These are phyloP conservation scores for Sander vitreus DNA, from an alignment of 2,113 vertebrate genomes.

Conservation along the genomic window DNA sequence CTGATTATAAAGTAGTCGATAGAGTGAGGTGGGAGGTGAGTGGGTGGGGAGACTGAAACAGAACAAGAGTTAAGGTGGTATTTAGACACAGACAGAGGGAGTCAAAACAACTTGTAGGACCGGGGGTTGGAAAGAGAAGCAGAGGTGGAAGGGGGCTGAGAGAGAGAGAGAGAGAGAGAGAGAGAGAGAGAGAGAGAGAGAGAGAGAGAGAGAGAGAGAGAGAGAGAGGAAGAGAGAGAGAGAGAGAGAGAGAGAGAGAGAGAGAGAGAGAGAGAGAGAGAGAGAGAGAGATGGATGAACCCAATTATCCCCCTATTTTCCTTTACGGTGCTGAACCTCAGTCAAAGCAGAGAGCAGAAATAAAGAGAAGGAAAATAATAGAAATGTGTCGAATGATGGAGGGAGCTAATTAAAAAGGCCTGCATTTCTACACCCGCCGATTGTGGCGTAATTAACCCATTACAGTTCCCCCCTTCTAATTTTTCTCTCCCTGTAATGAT, in stretches of 20 bases:
- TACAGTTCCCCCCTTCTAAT: constrained; percentile 56
- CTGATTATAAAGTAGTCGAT: too few species aligned
- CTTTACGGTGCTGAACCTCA: constrained; percentile 54
- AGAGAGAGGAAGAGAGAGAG: constrained; percentile 45
- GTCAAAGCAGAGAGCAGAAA: constrained; percentile 60
- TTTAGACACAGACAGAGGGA: constrained; percentile 22
- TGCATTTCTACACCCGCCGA: constrained; percentile 70
- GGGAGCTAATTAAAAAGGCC: constrained; percentile 80
- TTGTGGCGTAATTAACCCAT: constrained; percentile 81
- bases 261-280: too few species aligned
- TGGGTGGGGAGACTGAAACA: neutral
- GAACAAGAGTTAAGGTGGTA: neutral
- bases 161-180: constrained; percentile 23
- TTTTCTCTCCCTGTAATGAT: constrained; percentile 72
- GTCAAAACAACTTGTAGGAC: constrained; percentile 30
- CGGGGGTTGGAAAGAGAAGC: neutral
- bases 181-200: constrained; percentile 61
- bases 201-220: constrained; percentile 52
- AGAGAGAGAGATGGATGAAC: constrained; percentile 81
- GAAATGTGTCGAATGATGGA: constrained; percentile 83
- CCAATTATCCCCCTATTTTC: constrained; percentile 81
- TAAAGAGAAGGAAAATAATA: constrained; percentile 77
- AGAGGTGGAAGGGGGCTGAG: constrained; percentile 5
- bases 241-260: neutral
- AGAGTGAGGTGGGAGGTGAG: neutral